These are phyloP conservation scores for Litocranius walleri DNA, from an alignment of 2,113 vertebrate genomes.

Conservation along the genomic window DNA sequence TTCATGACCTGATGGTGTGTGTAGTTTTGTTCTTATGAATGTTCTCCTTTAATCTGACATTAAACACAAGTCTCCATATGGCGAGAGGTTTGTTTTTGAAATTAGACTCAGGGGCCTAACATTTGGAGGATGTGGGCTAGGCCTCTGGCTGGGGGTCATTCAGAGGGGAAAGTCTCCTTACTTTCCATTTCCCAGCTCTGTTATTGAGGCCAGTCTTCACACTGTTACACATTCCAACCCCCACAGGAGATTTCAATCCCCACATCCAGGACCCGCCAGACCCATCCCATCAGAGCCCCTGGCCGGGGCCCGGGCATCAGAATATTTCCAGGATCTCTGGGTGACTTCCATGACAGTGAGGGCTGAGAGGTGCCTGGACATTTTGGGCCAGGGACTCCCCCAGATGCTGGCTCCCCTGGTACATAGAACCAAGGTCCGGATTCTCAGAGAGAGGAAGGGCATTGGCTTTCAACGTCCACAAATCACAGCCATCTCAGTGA, in stretches of 20 bases:
- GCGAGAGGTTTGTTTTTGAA: neutral
- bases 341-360: rapidly evolving
- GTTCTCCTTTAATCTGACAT: neutral
- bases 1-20: neutral
- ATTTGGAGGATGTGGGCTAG: too few species aligned
- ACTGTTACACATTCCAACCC: rapidly evolving
- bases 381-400: neutral
- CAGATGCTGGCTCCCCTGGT: neutral
- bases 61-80: neutral
- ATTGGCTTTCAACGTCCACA: neutral
- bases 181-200: neutral
- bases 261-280: neutral
- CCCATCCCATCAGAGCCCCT: rapidly evolving
- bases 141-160: too few species aligned
- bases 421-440: neutral
- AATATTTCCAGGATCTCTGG: neutral
- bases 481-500: rapidly evolving
- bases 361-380: neutral
- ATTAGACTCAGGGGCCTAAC: neutral
- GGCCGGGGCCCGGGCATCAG: rapidly evolving
- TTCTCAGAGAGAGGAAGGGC: neutral
- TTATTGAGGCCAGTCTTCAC: neutral
- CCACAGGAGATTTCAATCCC: rapidly evolving
- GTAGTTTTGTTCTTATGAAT: neutral
- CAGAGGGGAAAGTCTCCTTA: too few species aligned